Percentiles rank a stretch among this genome's conserved stretches.
Evolutionary conservation across 2,797 vertebrate species (phyloP).

Genomic region (Malacoraja senta): DNA sequence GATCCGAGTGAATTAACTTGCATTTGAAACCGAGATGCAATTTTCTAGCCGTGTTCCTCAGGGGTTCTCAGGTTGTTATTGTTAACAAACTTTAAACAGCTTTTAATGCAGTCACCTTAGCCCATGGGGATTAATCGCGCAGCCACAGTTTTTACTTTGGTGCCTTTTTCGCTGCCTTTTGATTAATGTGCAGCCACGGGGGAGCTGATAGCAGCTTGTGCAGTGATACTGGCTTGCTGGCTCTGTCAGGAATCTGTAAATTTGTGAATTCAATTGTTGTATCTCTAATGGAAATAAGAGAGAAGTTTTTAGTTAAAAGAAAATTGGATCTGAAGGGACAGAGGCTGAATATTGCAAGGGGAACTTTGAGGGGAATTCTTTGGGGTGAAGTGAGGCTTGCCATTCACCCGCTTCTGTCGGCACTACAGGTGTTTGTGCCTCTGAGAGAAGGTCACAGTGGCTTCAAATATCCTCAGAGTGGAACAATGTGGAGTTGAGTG

Average conservation of each 20-base stretch:
- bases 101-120: conserved; percentile 27
- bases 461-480: neutral
- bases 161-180: conserved; percentile 16
- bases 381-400: neutral
- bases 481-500: neutral
- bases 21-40: neutral
- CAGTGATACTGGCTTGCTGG: neutral
- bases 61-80: conserved; percentile 9
- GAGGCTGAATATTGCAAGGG: neutral
- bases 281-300: neutral
- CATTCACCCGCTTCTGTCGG: neutral
- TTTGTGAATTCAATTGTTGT: neutral
- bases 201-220: neutral
- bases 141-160: conserved; percentile 1
- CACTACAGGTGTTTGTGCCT: neutral
- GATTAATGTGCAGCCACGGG: conserved; percentile 3
- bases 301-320: neutral
- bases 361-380: neutral
- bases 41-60: neutral
- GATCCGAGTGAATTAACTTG: neutral
- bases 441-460: neutral
- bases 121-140: conserved; percentile 20
- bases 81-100: conserved; percentile 14
- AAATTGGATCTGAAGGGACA: neutral
- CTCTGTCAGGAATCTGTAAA: conserved; percentile 1